A percentile compares a stretch with the other conserved stretches of the same genome.
These are phyloP conservation scores for Scarus forsteni DNA, from an alignment of 2,797 vertebrate genomes.

Conservation along the genomic window DNA sequence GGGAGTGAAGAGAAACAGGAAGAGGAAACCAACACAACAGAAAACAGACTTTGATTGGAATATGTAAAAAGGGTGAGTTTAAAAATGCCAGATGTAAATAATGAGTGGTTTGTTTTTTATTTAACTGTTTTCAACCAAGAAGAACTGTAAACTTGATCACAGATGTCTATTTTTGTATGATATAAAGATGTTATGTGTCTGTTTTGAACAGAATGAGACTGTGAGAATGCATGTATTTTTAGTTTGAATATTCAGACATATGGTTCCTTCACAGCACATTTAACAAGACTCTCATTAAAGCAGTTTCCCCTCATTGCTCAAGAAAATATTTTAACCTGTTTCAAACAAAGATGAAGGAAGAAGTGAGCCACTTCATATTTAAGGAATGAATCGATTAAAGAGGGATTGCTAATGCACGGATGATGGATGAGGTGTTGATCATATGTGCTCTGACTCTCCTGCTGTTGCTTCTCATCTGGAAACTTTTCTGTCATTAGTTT, in stretches of 20 bases:
- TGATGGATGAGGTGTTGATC: not conserved
- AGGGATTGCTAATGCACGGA: not conserved
- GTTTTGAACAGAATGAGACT: conserved; percentile 56
- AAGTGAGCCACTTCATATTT: not conserved
- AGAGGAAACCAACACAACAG: conserved; percentile 79
- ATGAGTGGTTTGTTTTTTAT: conserved; percentile 69
- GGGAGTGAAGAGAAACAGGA: conserved; percentile 80
- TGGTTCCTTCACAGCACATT: conserved; percentile 46
- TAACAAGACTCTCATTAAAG: conserved; percentile 46
- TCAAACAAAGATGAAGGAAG: not conserved
- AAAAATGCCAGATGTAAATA: conserved; percentile 70
- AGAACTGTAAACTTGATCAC: conserved; percentile 68
- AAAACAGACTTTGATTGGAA: conserved; percentile 76
- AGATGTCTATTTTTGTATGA: conserved; percentile 88
- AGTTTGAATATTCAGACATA: conserved; percentile 22
- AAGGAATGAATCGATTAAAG: not conserved
- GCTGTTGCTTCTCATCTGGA: not conserved
- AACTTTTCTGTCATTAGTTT: not conserved
- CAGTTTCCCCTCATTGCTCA: conserved; percentile 19
- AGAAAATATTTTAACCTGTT: not conserved
- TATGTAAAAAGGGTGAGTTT: conserved; percentile 45
- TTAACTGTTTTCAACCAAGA: conserved; percentile 75
- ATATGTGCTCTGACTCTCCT: not conserved
- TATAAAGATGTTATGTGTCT: conserved; percentile 57
- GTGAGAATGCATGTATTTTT: conserved; percentile 46